Evolutionary conservation across 2,888 invertebrate genomes (phyloP).

Genomic region (Dorcus hopei): DNA sequence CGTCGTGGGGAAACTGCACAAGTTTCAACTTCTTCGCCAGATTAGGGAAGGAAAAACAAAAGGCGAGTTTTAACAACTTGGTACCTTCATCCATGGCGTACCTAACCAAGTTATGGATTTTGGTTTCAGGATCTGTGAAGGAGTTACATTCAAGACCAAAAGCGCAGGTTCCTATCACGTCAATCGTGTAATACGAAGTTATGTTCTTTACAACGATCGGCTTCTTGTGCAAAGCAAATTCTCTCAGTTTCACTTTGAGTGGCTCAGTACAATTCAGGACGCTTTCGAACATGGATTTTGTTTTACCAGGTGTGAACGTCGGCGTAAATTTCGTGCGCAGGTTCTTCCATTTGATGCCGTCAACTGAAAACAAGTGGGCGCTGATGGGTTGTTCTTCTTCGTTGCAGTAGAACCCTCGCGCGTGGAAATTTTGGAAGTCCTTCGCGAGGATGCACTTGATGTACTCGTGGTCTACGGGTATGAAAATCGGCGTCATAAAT

Average conservation of each 20-base stretch:
- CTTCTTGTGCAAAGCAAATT: background rate
- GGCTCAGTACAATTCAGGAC: slow-evolving; percentile 55
- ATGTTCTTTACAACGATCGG: slow-evolving; percentile 8
- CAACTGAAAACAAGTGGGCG: slow-evolving; percentile 54
- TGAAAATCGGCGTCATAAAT: slow-evolving; percentile 16
- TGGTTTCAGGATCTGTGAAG: slow-evolving; percentile 5
- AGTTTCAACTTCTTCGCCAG: slow-evolving; percentile 20
- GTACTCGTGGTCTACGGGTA: slow-evolving; percentile 21
- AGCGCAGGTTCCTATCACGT: slow-evolving; percentile 6
- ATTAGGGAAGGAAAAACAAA: slow-evolving; percentile 42
- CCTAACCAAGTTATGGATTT: slow-evolving; percentile 4
- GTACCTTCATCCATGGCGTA: slow-evolving; percentile 21
- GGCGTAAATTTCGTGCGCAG: slow-evolving; percentile 60
- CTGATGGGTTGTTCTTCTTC: slow-evolving; percentile 56
- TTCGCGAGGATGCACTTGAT: slow-evolving; percentile 51
- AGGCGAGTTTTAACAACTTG: slow-evolving; percentile 12
- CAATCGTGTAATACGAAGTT: slow-evolving; percentile 3
- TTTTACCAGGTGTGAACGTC: slow-evolving; percentile 61
- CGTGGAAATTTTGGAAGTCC: slow-evolving; percentile 59
- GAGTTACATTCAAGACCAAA: slow-evolving; percentile 10
- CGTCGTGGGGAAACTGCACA: slow-evolving; percentile 20
- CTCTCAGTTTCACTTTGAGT: slow-evolving; percentile 47
- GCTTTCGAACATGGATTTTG: slow-evolving; percentile 60
- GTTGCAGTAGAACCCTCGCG: slow-evolving; percentile 57
- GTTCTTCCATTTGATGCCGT: slow-evolving; percentile 58